Evolutionary conservation across 2,797 vertebrate species (phyloP).

Genomic region (Monodelphis domestica): DNA sequence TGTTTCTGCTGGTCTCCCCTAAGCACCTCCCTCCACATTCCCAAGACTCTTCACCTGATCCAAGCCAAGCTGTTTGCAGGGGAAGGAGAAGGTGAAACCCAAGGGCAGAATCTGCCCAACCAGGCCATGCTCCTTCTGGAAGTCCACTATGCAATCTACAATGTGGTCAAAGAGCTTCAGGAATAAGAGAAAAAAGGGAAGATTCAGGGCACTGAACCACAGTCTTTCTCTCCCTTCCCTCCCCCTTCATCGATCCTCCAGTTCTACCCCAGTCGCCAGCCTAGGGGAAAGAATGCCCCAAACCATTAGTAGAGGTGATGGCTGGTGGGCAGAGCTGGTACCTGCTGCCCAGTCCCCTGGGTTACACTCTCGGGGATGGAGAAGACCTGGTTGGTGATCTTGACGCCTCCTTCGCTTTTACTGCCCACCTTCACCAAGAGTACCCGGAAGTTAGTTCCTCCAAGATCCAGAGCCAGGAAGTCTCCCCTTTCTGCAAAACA

Average conservation of each 20-base stretch:
- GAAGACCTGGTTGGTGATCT: conserved; percentile 87
- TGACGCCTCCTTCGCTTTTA: conserved; percentile 76
- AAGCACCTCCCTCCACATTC: accelerated
- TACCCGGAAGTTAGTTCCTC: conserved; percentile 92
- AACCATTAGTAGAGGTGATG: neutral
- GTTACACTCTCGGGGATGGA: conserved; percentile 83
- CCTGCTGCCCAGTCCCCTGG: conserved; percentile 83
- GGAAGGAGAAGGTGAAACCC: conserved; percentile 94
- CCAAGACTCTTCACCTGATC: conserved; percentile 87
- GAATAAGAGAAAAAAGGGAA: neutral
- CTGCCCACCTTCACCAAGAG: conserved; percentile 85
- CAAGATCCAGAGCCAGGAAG: conserved; percentile 91
- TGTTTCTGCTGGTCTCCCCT: neutral
- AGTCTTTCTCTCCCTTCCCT: neutral
- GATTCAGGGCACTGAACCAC: neutral
- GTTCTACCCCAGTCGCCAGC: neutral
- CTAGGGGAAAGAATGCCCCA: neutral
- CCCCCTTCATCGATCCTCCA: neutral
- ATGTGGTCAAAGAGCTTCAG: conserved; percentile 92
- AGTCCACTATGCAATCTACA: conserved; percentile 88
- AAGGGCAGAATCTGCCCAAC: conserved; percentile 85
- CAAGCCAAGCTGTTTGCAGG: conserved; percentile 90
- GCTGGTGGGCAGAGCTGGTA: conserved; percentile 42
- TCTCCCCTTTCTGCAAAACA: conserved; percentile 86
- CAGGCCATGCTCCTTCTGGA: conserved; percentile 86